These are phyloP conservation scores for Ferdinandea cuprea DNA, from an alignment of 2,888 invertebrate species.

Conservation along the genomic window DNA sequence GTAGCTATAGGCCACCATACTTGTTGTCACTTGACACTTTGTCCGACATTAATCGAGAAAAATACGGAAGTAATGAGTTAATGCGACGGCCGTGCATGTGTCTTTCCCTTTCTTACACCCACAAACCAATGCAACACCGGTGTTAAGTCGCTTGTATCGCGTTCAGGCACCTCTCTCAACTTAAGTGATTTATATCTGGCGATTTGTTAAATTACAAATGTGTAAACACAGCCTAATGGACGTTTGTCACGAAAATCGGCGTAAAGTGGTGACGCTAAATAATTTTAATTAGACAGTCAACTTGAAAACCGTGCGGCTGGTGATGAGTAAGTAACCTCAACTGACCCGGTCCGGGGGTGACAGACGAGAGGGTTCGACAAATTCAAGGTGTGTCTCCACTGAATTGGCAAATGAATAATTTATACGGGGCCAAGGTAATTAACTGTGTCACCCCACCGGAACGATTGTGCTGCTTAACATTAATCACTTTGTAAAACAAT, in stretches of 20 bases:
- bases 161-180: slow-evolving; percentile 32
- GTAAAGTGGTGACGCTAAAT: slow-evolving; percentile 74
- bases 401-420: slow-evolving; percentile 71
- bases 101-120: neutral
- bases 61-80: slow-evolving; percentile 68
- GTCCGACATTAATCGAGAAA: slow-evolving; percentile 62
- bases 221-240: slow-evolving; percentile 73
- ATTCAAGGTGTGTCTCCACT: slow-evolving; percentile 44
- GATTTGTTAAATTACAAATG: slow-evolving; percentile 72
- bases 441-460: slow-evolving; percentile 66
- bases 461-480: slow-evolving; percentile 42
- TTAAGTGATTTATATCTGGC: slow-evolving; percentile 70
- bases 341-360: neutral
- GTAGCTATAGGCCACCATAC: slow-evolving; percentile 13
- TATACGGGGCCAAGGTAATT: slow-evolving; percentile 62
- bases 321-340: slow-evolving; percentile 28
- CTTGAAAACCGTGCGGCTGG: slow-evolving; percentile 69
- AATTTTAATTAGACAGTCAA: slow-evolving; percentile 74
- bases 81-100: slow-evolving; percentile 21
- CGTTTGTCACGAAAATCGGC: slow-evolving; percentile 73
- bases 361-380: slow-evolving; percentile 9
- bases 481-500: slow-evolving; percentile 50
- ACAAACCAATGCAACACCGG: slow-evolving; percentile 2
- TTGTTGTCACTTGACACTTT: slow-evolving; percentile 65
- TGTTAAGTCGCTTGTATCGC: slow-evolving; percentile 39